These are phyloP conservation scores for Ashinkailepas kermadecensis DNA, from an alignment of 2,888 invertebrate species.

Conservation along the genomic window DNA sequence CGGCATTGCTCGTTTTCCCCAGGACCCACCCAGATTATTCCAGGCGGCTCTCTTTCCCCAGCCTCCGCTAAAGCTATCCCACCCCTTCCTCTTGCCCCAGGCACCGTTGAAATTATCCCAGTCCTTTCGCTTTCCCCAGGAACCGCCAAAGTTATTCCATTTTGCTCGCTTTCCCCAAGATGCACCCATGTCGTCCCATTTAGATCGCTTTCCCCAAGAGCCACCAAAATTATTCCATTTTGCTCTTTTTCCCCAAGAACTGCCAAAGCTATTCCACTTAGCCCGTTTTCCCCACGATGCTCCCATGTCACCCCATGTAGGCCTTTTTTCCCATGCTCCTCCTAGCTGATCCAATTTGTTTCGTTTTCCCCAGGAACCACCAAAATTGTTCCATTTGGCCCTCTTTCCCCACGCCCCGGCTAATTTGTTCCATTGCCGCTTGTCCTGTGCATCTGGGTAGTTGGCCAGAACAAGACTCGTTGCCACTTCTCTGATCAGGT, in stretches of 20 bases:
- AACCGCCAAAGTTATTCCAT: neutral
- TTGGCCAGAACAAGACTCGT: neutral
- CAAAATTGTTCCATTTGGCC: neutral
- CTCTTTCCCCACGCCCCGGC: neutral
- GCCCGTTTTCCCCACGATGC: neutral
- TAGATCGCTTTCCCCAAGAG: neutral
- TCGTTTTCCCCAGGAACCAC: neutral
- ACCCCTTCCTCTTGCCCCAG: slow-evolving; percentile 5
- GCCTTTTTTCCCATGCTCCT: neutral
- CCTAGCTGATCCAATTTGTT: neutral
- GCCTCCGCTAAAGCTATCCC: slow-evolving; percentile 8
- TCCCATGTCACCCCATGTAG: neutral
- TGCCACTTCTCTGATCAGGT: neutral
- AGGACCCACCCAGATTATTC: neutral
- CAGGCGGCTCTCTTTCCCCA: slow-evolving; percentile 6
- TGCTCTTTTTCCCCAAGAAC: neutral
- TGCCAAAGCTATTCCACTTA: neutral
- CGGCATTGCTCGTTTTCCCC: neutral
- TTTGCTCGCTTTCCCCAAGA: neutral
- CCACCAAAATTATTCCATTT: neutral
- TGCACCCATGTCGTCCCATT: neutral
- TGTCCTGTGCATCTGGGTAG: neutral
- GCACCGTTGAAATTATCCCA: slow-evolving; percentile 17
- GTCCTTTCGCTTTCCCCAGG: neutral
- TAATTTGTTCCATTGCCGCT: neutral